Conservation (phyloP, 1,140 invertebrate genomes). For the Drosophila rufa region DNA sequence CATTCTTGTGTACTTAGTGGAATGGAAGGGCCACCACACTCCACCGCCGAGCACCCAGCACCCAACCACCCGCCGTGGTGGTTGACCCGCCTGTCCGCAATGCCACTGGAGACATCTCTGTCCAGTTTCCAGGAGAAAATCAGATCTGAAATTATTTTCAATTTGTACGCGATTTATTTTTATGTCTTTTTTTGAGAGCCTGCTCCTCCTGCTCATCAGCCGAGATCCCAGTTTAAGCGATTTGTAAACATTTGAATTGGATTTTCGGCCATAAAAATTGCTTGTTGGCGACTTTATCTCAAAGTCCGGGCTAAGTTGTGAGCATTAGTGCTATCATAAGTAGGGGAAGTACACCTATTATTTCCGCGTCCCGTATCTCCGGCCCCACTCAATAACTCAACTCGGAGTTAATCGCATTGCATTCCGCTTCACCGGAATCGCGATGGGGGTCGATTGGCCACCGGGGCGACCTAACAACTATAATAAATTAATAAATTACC, state of each 20-base stretch:
- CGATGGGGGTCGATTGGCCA: slow-evolving; percentile 20
- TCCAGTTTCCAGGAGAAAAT: slow-evolving; percentile 79
- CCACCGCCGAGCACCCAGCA: not conserved
- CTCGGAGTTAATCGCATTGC: slow-evolving; percentile 71
- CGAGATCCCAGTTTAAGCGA: slow-evolving; percentile 69
- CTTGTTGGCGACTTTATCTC: slow-evolving; percentile 78
- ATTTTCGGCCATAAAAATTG: slow-evolving; percentile 79
- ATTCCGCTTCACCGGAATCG: slow-evolving; percentile 56
- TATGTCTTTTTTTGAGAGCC: slow-evolving; percentile 69
- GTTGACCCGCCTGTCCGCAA: slow-evolving; percentile 76
- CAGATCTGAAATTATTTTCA: slow-evolving; percentile 85
- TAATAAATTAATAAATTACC: slow-evolving; percentile 83
- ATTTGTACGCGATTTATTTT: slow-evolving; percentile 85
- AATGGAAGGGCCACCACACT: slow-evolving; percentile 64
- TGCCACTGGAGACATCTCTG: slow-evolving; percentile 62
- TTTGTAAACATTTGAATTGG: slow-evolving; percentile 84
- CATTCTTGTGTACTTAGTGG: slow-evolving; percentile 82
- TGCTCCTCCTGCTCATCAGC: slow-evolving; percentile 13
- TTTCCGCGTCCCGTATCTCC: slow-evolving; percentile 26
- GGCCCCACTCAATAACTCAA: slow-evolving; percentile 41
- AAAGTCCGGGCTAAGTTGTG: slow-evolving; percentile 56
- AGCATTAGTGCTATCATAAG: slow-evolving; percentile 57
- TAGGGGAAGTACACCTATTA: slow-evolving; percentile 68
- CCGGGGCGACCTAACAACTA: slow-evolving; percentile 48
- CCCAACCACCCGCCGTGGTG: slow-evolving; percentile 44